Percentiles rank a stretch among this genome's conserved stretches.
Evolutionary conservation across 2,797 vertebrate genomes (phyloP).

Genomic region (Hafferia zeledoni): DNA sequence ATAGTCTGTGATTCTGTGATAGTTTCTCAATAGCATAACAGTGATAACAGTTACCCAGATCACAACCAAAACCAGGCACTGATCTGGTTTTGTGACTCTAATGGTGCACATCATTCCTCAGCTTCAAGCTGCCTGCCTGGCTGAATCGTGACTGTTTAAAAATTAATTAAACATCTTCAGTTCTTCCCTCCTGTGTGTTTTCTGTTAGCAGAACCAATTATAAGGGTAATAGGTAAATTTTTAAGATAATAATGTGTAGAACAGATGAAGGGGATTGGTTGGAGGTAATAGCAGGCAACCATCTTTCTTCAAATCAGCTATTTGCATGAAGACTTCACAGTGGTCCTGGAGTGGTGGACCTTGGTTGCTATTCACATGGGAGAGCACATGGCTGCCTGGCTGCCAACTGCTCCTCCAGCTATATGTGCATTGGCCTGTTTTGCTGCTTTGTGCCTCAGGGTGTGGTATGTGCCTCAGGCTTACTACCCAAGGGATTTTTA

Average conservation of each 20-base stretch:
- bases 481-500: neutral
- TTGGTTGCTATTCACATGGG: neutral
- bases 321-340: neutral
- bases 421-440: neutral
- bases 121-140: neutral
- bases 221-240: neutral
- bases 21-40: neutral
- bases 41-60: neutral
- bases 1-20: neutral
- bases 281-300: neutral
- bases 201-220: neutral
- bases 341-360: neutral
- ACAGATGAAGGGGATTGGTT: neutral
- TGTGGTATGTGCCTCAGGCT: neutral
- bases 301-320: neutral
- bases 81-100: neutral
- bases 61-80: neutral
- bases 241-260: neutral
- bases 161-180: neutral
- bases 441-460: slow-evolving; percentile 28
- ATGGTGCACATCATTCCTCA: neutral
- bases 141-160: neutral
- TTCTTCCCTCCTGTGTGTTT: neutral
- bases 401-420: neutral
- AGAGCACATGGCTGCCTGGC: neutral